Conservation (phyloP, 2,797 vertebrate genomes). For the Hapalemur alaotrensis region DNA sequence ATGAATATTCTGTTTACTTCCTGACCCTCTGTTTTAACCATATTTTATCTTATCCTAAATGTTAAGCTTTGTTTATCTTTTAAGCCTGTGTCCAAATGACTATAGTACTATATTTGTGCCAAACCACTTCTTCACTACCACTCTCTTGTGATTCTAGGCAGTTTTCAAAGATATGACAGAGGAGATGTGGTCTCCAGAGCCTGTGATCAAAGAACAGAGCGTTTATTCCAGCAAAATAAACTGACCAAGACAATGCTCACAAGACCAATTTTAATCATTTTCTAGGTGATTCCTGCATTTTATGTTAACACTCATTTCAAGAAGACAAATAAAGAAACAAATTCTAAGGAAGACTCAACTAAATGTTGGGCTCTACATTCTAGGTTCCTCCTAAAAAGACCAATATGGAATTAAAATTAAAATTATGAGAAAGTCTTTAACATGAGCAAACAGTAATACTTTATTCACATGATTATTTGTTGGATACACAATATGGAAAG, state of each 20-base stretch:
- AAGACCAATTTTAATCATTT: not conserved
- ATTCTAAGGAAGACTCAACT: constrained; percentile 10
- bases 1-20: not conserved
- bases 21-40: not conserved
- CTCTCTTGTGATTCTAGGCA: not conserved
- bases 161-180: not conserved
- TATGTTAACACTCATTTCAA: not conserved
- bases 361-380: not conserved
- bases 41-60: not conserved
- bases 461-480: not conserved
- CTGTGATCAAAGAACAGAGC: not conserved
- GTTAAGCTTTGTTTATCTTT: not conserved
- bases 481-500: not conserved
- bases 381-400: not conserved
- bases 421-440: not conserved
- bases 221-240: constrained; percentile 6
- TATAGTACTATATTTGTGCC: not conserved
- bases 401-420: not conserved
- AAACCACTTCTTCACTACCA: not conserved
- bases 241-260: not conserved
- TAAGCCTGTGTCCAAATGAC: not conserved
- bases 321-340: not conserved
- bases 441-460: not conserved
- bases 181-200: not conserved
- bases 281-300: not conserved